These are phyloP conservation scores for Pseudoips prasinana DNA, from an alignment of 2,888 invertebrate genomes.

Conservation along the genomic window DNA sequence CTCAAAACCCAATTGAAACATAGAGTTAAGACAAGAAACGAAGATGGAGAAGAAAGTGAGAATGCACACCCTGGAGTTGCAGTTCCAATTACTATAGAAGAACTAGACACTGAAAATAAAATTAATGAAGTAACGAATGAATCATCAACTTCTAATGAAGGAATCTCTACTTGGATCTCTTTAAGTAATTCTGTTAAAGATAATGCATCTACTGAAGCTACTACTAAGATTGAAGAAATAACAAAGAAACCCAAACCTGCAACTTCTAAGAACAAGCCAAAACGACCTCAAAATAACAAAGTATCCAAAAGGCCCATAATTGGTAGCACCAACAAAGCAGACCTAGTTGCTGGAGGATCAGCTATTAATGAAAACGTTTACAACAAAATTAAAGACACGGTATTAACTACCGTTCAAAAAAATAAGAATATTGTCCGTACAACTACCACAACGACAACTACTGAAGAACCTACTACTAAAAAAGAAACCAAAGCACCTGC, in stretches of 20 bases:
- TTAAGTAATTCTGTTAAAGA: slow-evolving; percentile 78
- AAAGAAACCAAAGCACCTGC: slow-evolving; percentile 51
- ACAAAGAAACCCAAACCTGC: slow-evolving; percentile 60
- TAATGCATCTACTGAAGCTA: slow-evolving; percentile 63
- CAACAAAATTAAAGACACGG: slow-evolving; percentile 84
- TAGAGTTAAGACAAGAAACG: slow-evolving; percentile 65
- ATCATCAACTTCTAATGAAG: slow-evolving; percentile 83
- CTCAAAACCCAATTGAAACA: slow-evolving; percentile 79
- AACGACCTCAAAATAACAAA: slow-evolving; percentile 62
- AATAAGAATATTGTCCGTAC: slow-evolving; percentile 62
- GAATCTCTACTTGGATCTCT: slow-evolving; percentile 89
- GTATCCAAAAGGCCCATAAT: slow-evolving; percentile 63
- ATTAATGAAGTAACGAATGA: slow-evolving; percentile 45
- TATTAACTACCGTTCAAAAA: slow-evolving; percentile 78
- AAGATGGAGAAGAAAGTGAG: slow-evolving; percentile 63
- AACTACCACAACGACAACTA: slow-evolving; percentile 40
- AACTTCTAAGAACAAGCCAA: slow-evolving; percentile 57
- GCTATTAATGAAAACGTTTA: slow-evolving; percentile 76
- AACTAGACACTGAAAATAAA: slow-evolving; percentile 80
- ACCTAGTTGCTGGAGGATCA: slow-evolving; percentile 70
- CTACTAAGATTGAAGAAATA: slow-evolving; percentile 57
- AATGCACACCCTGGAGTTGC: slow-evolving; percentile 85
- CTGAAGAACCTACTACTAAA: slow-evolving; percentile 49
- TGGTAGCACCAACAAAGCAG: slow-evolving; percentile 72
- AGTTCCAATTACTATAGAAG: slow-evolving; percentile 84